Conservation (phyloP, 2,888 invertebrate species). For the Drosophila histrio region DNA sequence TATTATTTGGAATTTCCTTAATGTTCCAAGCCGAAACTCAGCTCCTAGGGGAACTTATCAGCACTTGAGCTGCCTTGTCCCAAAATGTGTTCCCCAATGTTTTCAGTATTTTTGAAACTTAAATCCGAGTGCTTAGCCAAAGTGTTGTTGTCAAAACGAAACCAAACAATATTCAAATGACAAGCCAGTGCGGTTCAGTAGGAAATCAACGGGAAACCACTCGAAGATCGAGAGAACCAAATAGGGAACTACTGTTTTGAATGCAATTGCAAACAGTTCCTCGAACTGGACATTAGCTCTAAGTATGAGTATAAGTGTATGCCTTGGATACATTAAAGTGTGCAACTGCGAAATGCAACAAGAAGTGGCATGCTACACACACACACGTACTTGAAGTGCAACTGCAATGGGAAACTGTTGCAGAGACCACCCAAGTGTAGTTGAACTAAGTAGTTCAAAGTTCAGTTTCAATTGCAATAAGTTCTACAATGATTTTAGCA, state of each 20-base stretch:
- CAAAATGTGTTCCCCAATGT: conserved; percentile 9
- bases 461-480: conserved; percentile 35
- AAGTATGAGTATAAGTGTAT: conserved; percentile 21
- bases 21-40: background rate
- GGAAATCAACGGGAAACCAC: conserved; percentile 64
- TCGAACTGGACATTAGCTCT: conserved; percentile 52
- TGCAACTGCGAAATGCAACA: conserved; percentile 55
- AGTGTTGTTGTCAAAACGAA: conserved; percentile 67
- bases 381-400: conserved; percentile 37
- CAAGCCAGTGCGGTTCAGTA: conserved; percentile 43
- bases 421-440: conserved; percentile 57
- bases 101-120: conserved; percentile 40
- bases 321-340: conserved; percentile 43
- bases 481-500: conserved; percentile 16
- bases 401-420: conserved; percentile 26
- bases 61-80: conserved; percentile 6
- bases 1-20: background rate
- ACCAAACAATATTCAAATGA: conserved; percentile 58
- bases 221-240: conserved; percentile 32
- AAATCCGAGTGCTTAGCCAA: conserved; percentile 21
- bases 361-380: conserved; percentile 15
- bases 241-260: conserved; percentile 67
- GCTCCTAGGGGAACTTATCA: background rate
- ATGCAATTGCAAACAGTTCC: conserved; percentile 38
- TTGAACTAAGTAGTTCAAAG: background rate